Evolutionary conservation across 2,113 vertebrate genomes (phyloP).

Genomic region (Gymnarchus niloticus): DNA sequence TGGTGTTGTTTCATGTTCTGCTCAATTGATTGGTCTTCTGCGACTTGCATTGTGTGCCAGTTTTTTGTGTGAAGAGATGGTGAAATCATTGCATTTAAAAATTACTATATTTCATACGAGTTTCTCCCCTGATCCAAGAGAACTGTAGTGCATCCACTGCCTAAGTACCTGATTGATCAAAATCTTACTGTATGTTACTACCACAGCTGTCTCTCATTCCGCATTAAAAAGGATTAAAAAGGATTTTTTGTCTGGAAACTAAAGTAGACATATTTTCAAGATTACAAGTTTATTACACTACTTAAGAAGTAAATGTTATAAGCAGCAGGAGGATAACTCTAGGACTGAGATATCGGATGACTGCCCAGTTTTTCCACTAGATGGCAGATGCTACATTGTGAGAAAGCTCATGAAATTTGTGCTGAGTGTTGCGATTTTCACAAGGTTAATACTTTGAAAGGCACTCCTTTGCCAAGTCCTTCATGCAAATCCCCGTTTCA

Average conservation of each 20-base stretch:
- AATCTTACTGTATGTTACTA: not conserved
- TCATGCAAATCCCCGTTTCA: not conserved
- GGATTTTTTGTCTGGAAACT: not conserved
- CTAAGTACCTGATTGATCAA: not conserved
- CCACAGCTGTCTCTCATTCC: not conserved
- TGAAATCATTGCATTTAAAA: not conserved
- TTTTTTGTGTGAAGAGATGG: not conserved
- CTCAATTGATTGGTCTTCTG: not conserved
- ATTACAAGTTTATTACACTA: not conserved
- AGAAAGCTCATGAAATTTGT: not conserved
- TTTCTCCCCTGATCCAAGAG: not conserved
- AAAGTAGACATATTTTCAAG: too few species aligned
- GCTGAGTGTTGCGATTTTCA: not conserved
- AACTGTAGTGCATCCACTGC: not conserved
- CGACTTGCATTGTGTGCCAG: not conserved
- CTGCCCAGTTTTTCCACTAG: constrained; percentile 15
- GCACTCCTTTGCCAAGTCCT: not conserved
- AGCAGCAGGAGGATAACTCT: not conserved
- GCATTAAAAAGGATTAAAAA: not conserved
- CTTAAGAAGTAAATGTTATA: not conserved
- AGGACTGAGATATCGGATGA: not conserved
- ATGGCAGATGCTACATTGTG: constrained; percentile 23
- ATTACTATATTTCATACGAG: not conserved
- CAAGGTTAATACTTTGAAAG: constrained; percentile 13
- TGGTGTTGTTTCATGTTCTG: not conserved